Evolutionary conservation across 2,113 vertebrate species (phyloP).

Genomic region (Calcarius ornatus): DNA sequence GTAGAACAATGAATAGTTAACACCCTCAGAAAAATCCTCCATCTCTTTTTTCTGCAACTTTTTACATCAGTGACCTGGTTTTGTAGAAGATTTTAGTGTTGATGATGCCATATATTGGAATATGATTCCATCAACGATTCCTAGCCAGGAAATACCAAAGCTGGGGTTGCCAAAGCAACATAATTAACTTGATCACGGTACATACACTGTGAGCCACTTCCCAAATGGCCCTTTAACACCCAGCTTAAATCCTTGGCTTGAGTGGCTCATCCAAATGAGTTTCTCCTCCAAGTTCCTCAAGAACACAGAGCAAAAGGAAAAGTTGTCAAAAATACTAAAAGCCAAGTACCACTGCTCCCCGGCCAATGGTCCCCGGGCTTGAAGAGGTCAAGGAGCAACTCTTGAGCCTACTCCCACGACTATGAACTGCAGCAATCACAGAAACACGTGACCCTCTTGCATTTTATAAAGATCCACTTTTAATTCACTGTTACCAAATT

Average conservation of each 20-base stretch:
- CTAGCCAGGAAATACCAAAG: slow-evolving; percentile 55
- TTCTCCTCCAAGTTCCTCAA: background rate
- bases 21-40: background rate
- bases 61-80: background rate
- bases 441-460: background rate
- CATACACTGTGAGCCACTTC: background rate
- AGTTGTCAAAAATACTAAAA: background rate
- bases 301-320: background rate
- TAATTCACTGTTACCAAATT: background rate
- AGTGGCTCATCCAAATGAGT: background rate
- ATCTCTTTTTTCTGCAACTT: background rate
- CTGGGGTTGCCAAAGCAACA: slow-evolving; percentile 54
- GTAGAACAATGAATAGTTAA: background rate
- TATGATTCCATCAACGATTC: slow-evolving; percentile 45
- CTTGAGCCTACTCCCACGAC: background rate
- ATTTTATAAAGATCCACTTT: background rate
- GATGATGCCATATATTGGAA: slow-evolving; percentile 28
- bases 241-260: background rate
- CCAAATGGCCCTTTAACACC: slow-evolving; percentile 17
- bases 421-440: background rate
- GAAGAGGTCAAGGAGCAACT: background rate
- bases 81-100: background rate
- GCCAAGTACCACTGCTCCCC: background rate
- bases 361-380: background rate
- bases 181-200: slow-evolving; percentile 43